A percentile compares a stretch with the other conserved stretches of the same genome.
phyloP scores from a whole-genome alignment of 1,140 invertebrate genomes.

The Heterodera schachtii region DNA sequence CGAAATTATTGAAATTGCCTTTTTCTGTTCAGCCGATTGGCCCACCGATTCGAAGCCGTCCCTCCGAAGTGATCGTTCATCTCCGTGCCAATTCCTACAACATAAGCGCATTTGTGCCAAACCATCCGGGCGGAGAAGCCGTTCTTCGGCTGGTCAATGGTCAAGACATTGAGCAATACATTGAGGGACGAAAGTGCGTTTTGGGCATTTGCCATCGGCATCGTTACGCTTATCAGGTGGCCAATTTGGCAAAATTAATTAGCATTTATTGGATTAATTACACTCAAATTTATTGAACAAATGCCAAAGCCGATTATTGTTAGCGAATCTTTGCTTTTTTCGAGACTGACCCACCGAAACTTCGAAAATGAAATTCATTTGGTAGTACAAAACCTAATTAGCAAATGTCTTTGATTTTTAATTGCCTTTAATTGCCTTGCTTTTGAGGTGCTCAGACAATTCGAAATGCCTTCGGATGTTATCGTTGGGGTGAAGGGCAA shows the following conservation, averaged over 20 bases:
- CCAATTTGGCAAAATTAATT: not conserved
- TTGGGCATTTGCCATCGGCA: slow-evolving; percentile 6
- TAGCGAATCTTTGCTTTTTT: too few relatives aligned
- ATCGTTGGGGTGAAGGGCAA: slow-evolving; percentile 7
- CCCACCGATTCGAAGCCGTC: too few relatives aligned
- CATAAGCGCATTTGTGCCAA: slow-evolving; percentile 19
- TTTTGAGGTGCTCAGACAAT: not conserved
- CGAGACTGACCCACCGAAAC: too few relatives aligned
- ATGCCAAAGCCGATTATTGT: too few relatives aligned
- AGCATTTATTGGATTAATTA: too few relatives aligned
- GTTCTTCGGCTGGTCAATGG: slow-evolving; percentile 17
- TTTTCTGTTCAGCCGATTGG: too few relatives aligned
- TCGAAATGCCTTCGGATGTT: not conserved
- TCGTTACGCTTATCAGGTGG: slow-evolving; percentile 10
- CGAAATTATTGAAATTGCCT: too few relatives aligned
- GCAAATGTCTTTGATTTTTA: too few relatives aligned
- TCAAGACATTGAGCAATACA: slow-evolving; percentile 12
- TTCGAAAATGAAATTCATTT: too few relatives aligned
- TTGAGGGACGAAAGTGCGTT: slow-evolving; percentile 14
- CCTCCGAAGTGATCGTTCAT: slow-evolving; percentile 13
- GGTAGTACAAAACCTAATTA: too few relatives aligned
- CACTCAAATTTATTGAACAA: too few relatives aligned
- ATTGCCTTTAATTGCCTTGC: too few relatives aligned
- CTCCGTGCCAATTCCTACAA: slow-evolving; percentile 20
- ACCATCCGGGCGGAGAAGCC: slow-evolving; percentile 21